Conservation (phyloP, 2,888 invertebrate species). For the Calliopum simillimum region DNA sequence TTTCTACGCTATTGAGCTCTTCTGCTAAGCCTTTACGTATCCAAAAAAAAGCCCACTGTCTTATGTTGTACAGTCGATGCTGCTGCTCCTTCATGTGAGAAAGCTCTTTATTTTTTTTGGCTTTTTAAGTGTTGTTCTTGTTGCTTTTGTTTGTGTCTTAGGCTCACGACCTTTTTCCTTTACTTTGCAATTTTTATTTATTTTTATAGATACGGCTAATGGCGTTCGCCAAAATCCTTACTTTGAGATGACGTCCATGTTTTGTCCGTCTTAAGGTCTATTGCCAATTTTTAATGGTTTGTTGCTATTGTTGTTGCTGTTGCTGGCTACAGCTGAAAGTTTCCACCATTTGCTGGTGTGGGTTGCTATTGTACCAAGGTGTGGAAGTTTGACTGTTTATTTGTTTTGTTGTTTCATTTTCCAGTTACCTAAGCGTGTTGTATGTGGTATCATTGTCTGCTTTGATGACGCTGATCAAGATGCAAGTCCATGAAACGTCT, state of each 20-base stretch:
- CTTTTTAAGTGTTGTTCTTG: background rate
- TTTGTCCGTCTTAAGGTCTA: background rate
- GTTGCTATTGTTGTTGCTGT: background rate
- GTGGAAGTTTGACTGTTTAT: constrained; percentile 2
- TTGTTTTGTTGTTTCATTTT: background rate
- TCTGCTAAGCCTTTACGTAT: background rate
- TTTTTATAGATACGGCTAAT: constrained; percentile 24
- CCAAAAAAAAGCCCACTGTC: background rate
- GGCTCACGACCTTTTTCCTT: constrained; percentile 26
- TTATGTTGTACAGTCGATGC: background rate
- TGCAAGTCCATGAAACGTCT: background rate
- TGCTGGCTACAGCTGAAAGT: constrained; percentile 1
- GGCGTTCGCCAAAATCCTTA: constrained; percentile 9
- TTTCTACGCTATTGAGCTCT: too few species aligned
- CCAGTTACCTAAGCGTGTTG: background rate
- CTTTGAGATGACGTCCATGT: background rate
- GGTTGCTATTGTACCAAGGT: background rate
- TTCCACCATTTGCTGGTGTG: background rate
- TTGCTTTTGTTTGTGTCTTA: background rate
- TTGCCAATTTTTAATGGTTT: background rate
- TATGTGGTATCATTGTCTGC: constrained; percentile 8
- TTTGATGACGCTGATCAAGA: background rate
- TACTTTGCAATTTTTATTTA: constrained; percentile 25
- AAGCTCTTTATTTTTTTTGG: background rate
- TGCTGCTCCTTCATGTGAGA: constrained; percentile 1